A percentile compares a stretch with the other conserved stretches of the same genome.
Conservation (phyloP, 1,140 invertebrate genomes). For the Tetragonula clypearis region DNA sequence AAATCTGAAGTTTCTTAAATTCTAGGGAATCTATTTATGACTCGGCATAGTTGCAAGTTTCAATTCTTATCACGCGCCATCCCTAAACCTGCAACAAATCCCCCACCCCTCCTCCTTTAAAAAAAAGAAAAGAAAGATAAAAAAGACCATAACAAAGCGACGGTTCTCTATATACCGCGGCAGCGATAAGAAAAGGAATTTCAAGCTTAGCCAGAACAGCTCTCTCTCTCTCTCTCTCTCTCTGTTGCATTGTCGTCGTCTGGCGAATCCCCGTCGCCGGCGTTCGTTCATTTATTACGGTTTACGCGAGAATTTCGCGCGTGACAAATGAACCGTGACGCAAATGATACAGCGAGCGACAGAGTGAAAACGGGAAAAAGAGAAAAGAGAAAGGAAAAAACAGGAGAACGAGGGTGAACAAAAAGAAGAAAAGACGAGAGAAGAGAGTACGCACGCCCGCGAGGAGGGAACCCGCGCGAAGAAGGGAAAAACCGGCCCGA, state of each 20-base stretch:
- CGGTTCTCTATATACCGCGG: background rate
- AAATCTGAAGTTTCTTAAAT: no score
- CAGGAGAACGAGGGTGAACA: background rate
- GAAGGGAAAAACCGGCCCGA: background rate
- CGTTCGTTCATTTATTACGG: background rate
- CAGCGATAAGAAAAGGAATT: background rate
- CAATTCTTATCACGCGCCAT: background rate
- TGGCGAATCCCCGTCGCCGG: no score
- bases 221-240: background rate
- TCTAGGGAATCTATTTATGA: no score
- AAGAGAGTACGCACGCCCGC: background rate
- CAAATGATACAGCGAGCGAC: slow-evolving; percentile 12
- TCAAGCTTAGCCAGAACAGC: background rate
- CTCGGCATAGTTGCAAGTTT: no score
- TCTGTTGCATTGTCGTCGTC: background rate
- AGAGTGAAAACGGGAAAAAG: background rate
- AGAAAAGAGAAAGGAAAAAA: no score
- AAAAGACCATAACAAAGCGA: background rate
- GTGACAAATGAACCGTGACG: slow-evolving; percentile 29
- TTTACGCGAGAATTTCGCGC: background rate
- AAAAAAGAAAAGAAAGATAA: background rate
- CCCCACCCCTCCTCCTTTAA: no score
- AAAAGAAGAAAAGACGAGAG: background rate
- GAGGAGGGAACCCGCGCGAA: background rate
- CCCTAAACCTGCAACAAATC: background rate